phyloP scores from a whole-genome alignment of 1,140 invertebrate genomes.

The Panagrolaimus sp. region DNA sequence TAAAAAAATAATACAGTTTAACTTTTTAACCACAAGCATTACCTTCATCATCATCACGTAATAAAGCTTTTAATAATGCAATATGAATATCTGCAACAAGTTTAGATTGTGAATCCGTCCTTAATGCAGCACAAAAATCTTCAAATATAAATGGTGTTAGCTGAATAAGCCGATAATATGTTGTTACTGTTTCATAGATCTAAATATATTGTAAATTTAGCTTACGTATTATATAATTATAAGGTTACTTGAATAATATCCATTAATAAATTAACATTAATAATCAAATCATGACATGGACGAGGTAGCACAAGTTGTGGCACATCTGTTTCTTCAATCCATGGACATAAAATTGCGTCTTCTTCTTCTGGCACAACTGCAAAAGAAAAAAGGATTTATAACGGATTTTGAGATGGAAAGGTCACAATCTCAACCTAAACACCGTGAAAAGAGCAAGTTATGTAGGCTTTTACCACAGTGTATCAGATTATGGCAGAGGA shows the following conservation, averaged over 20 bases:
- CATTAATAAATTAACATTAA: not conserved
- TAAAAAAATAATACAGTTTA: no score
- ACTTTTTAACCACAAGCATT: no score
- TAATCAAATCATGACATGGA: not conserved
- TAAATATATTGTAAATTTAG: constrained; percentile 27
- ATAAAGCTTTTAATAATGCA: constrained; percentile 37
- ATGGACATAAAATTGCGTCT: not conserved
- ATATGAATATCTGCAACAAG: constrained; percentile 43
- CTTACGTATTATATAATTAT: not conserved
- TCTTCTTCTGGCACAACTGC: not conserved
- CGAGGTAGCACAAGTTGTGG: not conserved
- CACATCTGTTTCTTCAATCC: not conserved
- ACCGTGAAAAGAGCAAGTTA: no score
- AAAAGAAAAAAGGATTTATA: no score
- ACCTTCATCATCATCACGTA: constrained; percentile 47
- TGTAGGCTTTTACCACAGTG: no score
- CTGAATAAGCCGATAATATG: constrained; percentile 30
- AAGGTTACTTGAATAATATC: not conserved
- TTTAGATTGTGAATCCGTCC: constrained; percentile 23
- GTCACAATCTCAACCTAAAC: no score
- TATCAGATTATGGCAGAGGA: no score
- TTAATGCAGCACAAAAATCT: constrained; percentile 42
- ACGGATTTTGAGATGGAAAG: no score
- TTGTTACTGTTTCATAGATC: constrained; percentile 37
- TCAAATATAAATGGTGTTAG: constrained; percentile 44